Conservation (phyloP, 1,140 invertebrate species). For the Archegozetes longisetosus region DNA sequence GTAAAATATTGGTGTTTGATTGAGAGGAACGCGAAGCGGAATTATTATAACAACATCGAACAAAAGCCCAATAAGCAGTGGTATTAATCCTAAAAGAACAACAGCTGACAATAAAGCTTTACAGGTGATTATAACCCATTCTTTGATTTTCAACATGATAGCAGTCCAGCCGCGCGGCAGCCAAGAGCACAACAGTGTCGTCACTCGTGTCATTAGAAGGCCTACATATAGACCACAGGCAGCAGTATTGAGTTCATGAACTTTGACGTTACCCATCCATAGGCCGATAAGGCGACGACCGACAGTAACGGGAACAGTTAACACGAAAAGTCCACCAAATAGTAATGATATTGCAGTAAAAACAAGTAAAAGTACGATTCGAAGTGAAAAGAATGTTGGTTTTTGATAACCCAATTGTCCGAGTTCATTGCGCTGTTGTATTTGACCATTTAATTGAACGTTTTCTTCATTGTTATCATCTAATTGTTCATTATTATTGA, state of each 20-base stretch:
- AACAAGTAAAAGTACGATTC: conserved; percentile 9
- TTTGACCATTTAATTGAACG: conserved; percentile 7
- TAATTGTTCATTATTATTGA: conserved; percentile 17
- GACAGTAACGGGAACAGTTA: conserved; percentile 46
- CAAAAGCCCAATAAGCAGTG: conserved; percentile 74
- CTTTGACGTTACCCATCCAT: conserved; percentile 49
- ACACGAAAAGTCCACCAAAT: conserved; percentile 14
- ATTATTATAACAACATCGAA: conserved; percentile 81
- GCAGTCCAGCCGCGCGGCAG: conserved; percentile 66
- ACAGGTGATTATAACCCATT: conserved; percentile 40
- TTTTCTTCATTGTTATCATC: conserved; percentile 18
- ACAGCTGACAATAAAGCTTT: conserved; percentile 47
- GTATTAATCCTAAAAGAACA: conserved; percentile 73
- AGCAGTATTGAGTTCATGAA: conserved; percentile 91
- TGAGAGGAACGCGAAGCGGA: conserved; percentile 74
- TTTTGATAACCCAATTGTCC: conserved; percentile 48
- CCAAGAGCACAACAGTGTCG: conserved; percentile 63
- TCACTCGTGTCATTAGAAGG: conserved; percentile 62
- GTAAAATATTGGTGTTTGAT: conserved; percentile 86
- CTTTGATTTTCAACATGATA: conserved; percentile 50
- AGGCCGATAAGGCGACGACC: conserved; percentile 70
- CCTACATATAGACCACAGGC: conserved; percentile 85
- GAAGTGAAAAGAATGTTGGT: conserved; percentile 59
- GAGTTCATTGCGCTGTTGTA: background rate
- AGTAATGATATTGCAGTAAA: conserved; percentile 7